These are phyloP conservation scores for Microctonus brassicae DNA, from an alignment of 2,888 invertebrate genomes.

Conservation along the genomic window DNA sequence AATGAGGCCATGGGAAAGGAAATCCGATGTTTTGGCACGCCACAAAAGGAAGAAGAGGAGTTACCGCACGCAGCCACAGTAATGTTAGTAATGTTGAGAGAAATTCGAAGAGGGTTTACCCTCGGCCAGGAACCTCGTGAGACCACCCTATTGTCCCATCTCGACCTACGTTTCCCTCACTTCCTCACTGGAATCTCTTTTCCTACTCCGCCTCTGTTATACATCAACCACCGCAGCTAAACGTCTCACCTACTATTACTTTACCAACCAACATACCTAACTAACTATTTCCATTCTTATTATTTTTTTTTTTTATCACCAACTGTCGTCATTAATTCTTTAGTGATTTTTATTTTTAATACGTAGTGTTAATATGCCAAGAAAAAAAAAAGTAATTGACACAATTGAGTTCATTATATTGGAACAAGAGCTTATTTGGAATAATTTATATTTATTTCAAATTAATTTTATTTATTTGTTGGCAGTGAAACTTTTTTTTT, in stretches of 20 bases:
- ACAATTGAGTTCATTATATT: too few relatives aligned
- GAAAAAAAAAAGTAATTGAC: too few relatives aligned
- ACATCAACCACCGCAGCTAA: neutral
- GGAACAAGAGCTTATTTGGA: too few relatives aligned
- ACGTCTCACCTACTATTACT: neutral
- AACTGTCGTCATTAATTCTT: neutral
- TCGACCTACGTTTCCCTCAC: constrained; percentile 14
- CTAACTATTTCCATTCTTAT: neutral
- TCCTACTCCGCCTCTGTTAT: neutral
- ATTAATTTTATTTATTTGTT: too few relatives aligned
- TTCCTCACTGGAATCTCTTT: neutral
- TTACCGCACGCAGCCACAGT: constrained; percentile 9
- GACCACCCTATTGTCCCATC: constrained; percentile 31
- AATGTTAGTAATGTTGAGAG: constrained; percentile 24
- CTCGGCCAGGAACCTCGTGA: constrained; percentile 28
- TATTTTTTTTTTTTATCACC: neutral
- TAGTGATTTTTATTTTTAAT: neutral
- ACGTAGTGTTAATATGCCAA: too few relatives aligned
- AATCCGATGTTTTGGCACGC: constrained; percentile 20
- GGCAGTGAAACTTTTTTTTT: too few relatives aligned
- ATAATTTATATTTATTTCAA: too few relatives aligned
- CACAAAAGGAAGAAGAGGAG: neutral
- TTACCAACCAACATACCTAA: neutral
- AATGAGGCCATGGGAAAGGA: constrained; percentile 13
- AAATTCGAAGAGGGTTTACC: constrained; percentile 34